Conservation (phyloP, 2,797 vertebrate genomes). For the Lates japonicus region DNA sequence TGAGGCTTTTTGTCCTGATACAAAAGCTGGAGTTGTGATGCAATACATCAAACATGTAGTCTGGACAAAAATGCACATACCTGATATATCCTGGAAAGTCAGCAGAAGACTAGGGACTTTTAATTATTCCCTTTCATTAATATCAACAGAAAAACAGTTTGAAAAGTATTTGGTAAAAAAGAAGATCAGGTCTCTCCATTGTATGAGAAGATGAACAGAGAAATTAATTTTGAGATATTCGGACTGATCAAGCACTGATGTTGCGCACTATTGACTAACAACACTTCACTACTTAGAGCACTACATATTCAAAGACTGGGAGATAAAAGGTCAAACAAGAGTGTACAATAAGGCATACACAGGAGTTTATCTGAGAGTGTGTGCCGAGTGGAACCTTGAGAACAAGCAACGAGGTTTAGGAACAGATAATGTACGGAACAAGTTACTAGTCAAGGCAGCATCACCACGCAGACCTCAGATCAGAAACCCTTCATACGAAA, state of each 20-base stretch:
- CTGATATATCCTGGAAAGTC: background rate
- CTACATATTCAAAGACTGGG: background rate
- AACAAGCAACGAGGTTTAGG: background rate
- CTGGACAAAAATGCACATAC: background rate
- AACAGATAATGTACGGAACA: background rate
- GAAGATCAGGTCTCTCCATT: no score
- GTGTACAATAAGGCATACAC: background rate
- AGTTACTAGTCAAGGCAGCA: background rate
- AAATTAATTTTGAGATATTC: background rate
- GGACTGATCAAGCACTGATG: background rate
- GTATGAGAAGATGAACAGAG: background rate
- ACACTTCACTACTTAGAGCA: background rate
- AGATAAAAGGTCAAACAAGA: background rate
- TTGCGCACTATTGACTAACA: background rate
- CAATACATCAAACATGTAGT: slow-evolving; percentile 1
- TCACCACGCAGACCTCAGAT: background rate
- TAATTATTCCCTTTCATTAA: background rate
- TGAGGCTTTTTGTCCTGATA: background rate
- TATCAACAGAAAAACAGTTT: background rate
- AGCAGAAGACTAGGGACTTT: background rate
- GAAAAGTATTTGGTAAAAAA: background rate
- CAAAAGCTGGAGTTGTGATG: background rate
- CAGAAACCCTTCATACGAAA: background rate
- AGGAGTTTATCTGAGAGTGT: background rate
- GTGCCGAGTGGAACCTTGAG: background rate